phyloP scores from a whole-genome alignment of 2,113 vertebrate genomes.

The Capricornis sumatraensis region DNA sequence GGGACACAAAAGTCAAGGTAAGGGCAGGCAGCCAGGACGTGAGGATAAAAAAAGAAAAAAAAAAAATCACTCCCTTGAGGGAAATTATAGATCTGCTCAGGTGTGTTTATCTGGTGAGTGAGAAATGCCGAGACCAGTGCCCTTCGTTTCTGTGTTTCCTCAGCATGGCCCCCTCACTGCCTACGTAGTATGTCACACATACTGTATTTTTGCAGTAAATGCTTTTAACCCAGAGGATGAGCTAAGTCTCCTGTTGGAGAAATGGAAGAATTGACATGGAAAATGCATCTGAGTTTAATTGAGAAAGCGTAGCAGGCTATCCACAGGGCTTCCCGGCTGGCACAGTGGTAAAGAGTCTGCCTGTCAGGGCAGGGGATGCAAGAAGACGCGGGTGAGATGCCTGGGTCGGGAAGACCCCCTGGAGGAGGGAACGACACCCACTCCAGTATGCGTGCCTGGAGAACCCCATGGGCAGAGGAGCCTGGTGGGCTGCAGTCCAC shows the following conservation, averaged over 20 bases:
- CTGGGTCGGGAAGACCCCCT: neutral
- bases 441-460: neutral
- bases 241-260: neutral
- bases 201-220: neutral
- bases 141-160: neutral
- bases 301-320: neutral
- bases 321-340: neutral
- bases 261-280: neutral
- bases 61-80: neutral
- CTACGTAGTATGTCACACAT: neutral
- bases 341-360: neutral
- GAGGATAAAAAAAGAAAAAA: neutral
- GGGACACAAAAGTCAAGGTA: neutral
- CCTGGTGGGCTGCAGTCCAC: neutral
- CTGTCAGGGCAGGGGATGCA: neutral
- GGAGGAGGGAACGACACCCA: neutral
- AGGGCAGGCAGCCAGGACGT: neutral
- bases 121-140: neutral
- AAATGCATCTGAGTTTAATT: neutral
- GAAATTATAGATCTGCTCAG: neutral
- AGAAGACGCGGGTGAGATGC: fast-evolving
- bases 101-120: neutral
- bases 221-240: neutral
- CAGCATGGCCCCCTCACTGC: neutral
- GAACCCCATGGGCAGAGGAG: neutral